Evolutionary conservation across 2,888 invertebrate genomes (phyloP), one percentile per base, ranked within the genome.

Genomic region (Tachina grossa): DNA sequence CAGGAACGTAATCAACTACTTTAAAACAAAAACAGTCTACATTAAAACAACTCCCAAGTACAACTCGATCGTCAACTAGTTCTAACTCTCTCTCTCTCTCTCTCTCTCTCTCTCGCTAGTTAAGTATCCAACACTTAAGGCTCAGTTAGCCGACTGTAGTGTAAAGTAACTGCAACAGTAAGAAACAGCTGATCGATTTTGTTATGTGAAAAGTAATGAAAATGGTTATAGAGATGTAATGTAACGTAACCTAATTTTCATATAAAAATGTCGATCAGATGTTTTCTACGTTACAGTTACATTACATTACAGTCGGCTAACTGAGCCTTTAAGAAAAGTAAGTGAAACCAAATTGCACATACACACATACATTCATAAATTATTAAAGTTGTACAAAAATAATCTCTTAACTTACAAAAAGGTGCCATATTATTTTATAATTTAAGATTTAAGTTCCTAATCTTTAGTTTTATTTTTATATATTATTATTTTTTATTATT

Each of bases 341-440:
- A 77, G 71, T 83, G 71, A 51, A 87, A 51, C n/a, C 83, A 72
- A 71, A 88, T 88, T 88, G 90, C 89, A 90, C 88, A 88, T 88
- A 88, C 31, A 31, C 0, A 31, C 31, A 31, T 31, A 31, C 31
- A 22, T 2, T 2, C 31, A 31, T 31, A 31, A 31, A 41, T 79
- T 61, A 57, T 71, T 14, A 61, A 74, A 75, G 74, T 66, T 83
- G 77, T 81, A 84, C 82, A 84, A 88, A 90, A 59, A 0, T 55
- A 83, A 69, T 22, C 59, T 43, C 14, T 16, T 14, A 43, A 5
- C 65, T 53, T 57, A 61, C 75, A 82, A 88, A 85, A 75, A 88
- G 55, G 91, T 89, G 90, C 90, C 90, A 90, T 85, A 79, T 75
- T 49, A 83, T 84, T 78, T 66, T 74, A 66, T 65, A 31, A 57